These are phyloP conservation scores for Crotalus tigris DNA, from an alignment of 2,113 vertebrate genomes.

Conservation along the genomic window DNA sequence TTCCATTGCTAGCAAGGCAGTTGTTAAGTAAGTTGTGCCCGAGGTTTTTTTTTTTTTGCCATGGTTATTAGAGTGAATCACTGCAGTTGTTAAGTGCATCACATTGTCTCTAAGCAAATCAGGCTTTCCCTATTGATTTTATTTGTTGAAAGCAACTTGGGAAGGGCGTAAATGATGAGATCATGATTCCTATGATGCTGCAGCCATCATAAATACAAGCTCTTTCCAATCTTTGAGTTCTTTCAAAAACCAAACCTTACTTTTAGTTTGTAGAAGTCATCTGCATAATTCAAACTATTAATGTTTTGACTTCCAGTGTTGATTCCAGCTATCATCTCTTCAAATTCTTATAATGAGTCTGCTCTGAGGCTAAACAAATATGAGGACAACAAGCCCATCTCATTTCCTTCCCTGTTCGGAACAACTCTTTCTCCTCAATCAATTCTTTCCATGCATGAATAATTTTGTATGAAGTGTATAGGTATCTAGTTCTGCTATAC, in stretches of 20 bases:
- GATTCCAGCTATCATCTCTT: too few species aligned
- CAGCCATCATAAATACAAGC: background rate
- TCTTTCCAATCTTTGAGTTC: background rate
- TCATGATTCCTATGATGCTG: background rate
- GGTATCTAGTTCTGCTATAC: background rate
- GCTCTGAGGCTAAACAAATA: background rate
- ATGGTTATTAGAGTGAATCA: background rate
- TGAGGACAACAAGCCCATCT: too few species aligned
- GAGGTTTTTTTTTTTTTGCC: background rate
- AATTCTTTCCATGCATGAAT: too few species aligned
- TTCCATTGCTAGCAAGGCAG: background rate
- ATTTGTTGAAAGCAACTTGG: background rate
- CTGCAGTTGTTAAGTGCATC: background rate
- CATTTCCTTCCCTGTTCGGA: too few species aligned
- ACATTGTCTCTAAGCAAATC: background rate
- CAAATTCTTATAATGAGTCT: background rate
- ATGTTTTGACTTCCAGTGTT: too few species aligned
- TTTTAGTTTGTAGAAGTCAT: too few species aligned
- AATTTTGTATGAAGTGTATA: background rate
- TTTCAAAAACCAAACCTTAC: too few species aligned
- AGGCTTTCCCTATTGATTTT: background rate
- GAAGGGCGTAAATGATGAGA: background rate
- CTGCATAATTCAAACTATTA: too few species aligned
- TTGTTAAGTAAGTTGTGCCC: background rate
- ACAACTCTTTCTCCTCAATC: too few species aligned